A percentile compares a stretch with the other conserved stretches of the same genome.
Evolutionary conservation across 2,888 invertebrate genomes (phyloP).

Genomic region (Tinea semifulvella): DNA sequence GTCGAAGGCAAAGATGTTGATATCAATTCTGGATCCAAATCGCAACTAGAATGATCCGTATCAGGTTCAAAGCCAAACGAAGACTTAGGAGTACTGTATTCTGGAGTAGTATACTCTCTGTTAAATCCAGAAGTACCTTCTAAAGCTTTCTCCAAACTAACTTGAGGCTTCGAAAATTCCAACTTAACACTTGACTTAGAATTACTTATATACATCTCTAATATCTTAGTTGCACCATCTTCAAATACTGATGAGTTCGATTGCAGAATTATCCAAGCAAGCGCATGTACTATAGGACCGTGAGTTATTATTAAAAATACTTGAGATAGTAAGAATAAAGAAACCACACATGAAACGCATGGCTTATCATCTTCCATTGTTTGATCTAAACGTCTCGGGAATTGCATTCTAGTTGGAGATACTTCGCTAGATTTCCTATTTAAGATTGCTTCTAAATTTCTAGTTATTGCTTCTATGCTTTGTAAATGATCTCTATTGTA

Average conservation of each 20-base stretch:
- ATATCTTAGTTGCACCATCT: slow-evolving; percentile 73
- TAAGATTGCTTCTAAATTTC: slow-evolving; percentile 71
- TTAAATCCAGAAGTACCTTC: slow-evolving; percentile 54
- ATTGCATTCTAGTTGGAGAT: slow-evolving; percentile 47
- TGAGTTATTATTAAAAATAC: slow-evolving; percentile 95
- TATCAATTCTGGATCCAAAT: slow-evolving; percentile 58
- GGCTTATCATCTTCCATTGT: slow-evolving; percentile 69
- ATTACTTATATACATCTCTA: slow-evolving; percentile 70
- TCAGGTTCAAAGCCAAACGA: slow-evolving; percentile 39
- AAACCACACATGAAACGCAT: slow-evolving; percentile 88
- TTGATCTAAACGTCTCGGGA: slow-evolving; percentile 39
- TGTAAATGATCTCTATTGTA: slow-evolving; percentile 53
- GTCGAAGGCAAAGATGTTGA: slow-evolving; percentile 60
- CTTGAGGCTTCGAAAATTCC: slow-evolving; percentile 75
- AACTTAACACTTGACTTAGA: slow-evolving; percentile 65
- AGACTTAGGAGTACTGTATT: slow-evolving; percentile 41
- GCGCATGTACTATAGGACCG: slow-evolving; percentile 86
- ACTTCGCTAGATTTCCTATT: slow-evolving; percentile 65
- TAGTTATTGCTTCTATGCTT: slow-evolving; percentile 69
- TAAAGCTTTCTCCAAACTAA: slow-evolving; percentile 80
- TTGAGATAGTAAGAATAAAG: slow-evolving; percentile 91
- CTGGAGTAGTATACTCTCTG: slow-evolving; percentile 55
- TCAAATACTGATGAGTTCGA: slow-evolving; percentile 78
- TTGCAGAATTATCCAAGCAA: slow-evolving; percentile 91
- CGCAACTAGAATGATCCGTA: slow-evolving; percentile 60